A percentile compares a stretch with the other conserved stretches of the same genome.
These are phyloP conservation scores for Penelope pileata DNA, from an alignment of 2,113 vertebrate genomes.

Conservation along the genomic window DNA sequence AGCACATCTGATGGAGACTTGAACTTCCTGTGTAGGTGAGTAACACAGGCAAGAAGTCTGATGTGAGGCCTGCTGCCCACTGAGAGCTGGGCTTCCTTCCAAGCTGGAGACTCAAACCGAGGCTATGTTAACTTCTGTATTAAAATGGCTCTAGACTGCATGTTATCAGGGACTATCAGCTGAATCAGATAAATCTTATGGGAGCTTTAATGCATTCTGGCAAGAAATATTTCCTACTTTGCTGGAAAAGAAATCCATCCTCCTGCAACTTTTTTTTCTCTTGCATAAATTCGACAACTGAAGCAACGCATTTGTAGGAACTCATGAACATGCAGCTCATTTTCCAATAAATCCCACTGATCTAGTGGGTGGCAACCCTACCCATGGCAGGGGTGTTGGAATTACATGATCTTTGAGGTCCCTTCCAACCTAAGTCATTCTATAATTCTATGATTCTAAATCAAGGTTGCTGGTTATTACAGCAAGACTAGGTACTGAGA, in stretches of 20 bases:
- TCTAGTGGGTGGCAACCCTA: no score
- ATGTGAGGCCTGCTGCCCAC: background rate
- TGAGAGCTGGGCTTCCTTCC: background rate
- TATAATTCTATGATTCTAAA: no score
- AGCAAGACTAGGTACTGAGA: background rate
- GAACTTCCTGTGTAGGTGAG: background rate
- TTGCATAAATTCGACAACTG: background rate
- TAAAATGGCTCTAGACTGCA: background rate
- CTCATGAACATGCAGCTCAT: background rate
- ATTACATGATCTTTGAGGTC: no score
- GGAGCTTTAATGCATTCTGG: background rate
- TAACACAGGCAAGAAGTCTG: background rate
- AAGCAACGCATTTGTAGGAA: background rate
- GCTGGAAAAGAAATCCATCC: background rate
- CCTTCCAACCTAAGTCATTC: no score
- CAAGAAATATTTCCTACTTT: background rate
- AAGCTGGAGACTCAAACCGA: background rate
- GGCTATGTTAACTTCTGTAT: background rate
- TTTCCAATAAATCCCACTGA: background rate
- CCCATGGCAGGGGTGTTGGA: no score
- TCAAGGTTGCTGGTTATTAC: background rate
- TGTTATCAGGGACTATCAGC: background rate
- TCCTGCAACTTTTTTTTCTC: background rate
- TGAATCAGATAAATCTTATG: background rate
- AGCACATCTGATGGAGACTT: background rate